Conservation (phyloP, 2,113 vertebrate species). For the Taxidea taxus region DNA sequence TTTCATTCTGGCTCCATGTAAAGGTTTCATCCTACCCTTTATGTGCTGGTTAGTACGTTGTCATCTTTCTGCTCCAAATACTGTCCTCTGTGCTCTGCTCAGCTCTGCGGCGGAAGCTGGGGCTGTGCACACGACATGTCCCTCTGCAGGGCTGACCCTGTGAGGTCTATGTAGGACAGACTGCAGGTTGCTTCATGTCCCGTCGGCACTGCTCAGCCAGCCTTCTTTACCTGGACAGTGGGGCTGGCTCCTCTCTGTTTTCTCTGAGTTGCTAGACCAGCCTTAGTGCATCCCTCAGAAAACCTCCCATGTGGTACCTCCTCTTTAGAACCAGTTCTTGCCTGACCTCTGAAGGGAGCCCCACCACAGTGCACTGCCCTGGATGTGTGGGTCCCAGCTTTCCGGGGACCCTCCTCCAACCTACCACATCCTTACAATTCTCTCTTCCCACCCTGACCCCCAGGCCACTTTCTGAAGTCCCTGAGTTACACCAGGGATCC, state of each 20-base stretch:
- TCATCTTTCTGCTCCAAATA: no score
- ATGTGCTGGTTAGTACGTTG: background rate
- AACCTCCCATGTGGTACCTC: fast-evolving
- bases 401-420: background rate
- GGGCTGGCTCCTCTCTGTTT: background rate
- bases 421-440: background rate
- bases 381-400: background rate
- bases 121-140: no score
- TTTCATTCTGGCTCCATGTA: background rate
- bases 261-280: no score
- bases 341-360: no score
- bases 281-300: background rate
- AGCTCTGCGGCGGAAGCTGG: no score
- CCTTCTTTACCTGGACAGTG: no score
- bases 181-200: background rate
- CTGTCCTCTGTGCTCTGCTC: background rate
- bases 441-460: background rate
- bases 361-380: no score
- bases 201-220: background rate
- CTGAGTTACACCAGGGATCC: background rate
- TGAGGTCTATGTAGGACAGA: background rate
- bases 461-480: background rate
- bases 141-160: background rate
- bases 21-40: background rate
- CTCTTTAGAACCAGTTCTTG: background rate